These are phyloP conservation scores for Drosophila ananassae DNA, from an alignment of 1,140 invertebrate species.

Conservation along the genomic window DNA sequence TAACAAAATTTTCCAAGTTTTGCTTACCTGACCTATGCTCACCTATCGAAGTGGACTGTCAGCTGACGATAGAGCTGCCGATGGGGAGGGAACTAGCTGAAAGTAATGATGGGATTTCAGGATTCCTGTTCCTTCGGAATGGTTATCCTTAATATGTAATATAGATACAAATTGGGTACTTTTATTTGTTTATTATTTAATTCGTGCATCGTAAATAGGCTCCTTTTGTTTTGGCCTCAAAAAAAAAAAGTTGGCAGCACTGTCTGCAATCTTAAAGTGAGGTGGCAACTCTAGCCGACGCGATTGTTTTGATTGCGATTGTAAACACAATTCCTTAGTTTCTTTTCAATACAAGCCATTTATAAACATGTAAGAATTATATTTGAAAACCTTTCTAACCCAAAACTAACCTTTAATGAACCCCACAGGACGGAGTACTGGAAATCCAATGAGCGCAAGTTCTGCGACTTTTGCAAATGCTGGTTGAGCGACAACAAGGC, in stretches of 20 bases:
- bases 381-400: background rate
- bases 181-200: background rate
- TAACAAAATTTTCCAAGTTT: constrained; percentile 11
- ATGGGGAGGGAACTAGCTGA: background rate
- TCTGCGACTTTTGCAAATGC: constrained; percentile 98
- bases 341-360: background rate
- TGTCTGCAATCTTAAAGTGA: background rate
- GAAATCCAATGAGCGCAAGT: constrained; percentile 98
- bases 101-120: background rate
- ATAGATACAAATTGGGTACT: background rate
- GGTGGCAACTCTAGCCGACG: constrained; percentile 6
- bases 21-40: background rate
- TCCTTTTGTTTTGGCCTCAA: background rate
- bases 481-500: constrained; percentile 99
- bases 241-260: background rate
- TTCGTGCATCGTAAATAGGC: background rate
- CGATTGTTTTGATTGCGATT: constrained; percentile 20
- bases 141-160: background rate
- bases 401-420: background rate
- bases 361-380: constrained; percentile 42
- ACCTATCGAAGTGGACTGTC: background rate
- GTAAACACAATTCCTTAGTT: constrained; percentile 8
- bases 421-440: constrained; percentile 95
- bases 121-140: too few species aligned
- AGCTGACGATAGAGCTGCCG: background rate